Base-by-base conservation (phyloP, 2,113 vertebrate species). In the Zosterops pallidus region DNA sequence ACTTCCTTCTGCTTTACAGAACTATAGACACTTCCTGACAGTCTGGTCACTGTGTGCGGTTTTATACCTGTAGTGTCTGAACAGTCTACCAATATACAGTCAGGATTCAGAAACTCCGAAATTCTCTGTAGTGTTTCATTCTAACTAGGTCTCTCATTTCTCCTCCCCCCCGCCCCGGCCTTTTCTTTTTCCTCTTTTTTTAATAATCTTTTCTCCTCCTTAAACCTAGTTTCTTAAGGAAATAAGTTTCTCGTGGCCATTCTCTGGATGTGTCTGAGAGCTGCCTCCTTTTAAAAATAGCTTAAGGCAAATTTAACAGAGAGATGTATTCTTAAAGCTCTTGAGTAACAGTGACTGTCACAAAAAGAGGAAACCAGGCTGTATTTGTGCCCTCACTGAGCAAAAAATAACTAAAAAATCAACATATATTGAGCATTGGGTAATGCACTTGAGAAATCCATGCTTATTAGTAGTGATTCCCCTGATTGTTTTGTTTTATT, bases 31-130 rank as follows among this genome's bases (percentile, higher is more conserved):
- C 24, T 74, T 83, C 76, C 26, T 49, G 28, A 24, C 42, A 69
- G 18, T 37, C 35, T 83, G 20, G 14, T 69, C 28, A 28, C 42
- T 80, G 42, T 55, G 19, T 71, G 26, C 0, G 4, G 4, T 57
- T 84, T 89, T 44, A 35, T 65, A 46, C 14, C 28, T 42, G 23
- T n/a, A 62, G 31, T 67, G 14, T 62, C 63, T 68, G 28, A 92
- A 33, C 24, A 37, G 31, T 41, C 74, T 76, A 44, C 0, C 0
- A 65, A 64, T 55, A 56, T 13, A 46, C 1, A 5, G 14, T 53
- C 12, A 44, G 6, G 19, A 82, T 63, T 82, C 28, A 57, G 25
- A 64, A 44, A 53, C 14, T 12, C 14, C 53, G 39, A 63, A 82
- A 50, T 55, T 16, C 19, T 70, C 39, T 42, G 7, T 39, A 19